These are phyloP conservation scores for Sterna hirundo DNA, from an alignment of 2,113 vertebrate genomes.

Conservation along the genomic window DNA sequence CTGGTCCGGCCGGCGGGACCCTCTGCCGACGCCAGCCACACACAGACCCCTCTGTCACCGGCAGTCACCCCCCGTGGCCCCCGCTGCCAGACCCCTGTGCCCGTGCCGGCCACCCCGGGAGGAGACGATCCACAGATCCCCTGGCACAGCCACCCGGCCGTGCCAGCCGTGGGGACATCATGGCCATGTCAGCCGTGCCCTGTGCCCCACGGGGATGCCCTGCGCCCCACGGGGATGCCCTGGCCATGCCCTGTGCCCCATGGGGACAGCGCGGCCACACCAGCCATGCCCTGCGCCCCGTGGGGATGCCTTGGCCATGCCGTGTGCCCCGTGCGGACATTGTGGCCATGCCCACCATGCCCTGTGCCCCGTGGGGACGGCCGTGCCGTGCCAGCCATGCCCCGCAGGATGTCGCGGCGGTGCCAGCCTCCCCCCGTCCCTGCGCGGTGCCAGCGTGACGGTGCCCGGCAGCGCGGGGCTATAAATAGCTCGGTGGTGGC, in stretches of 20 bases:
- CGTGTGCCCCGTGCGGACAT: not conserved
- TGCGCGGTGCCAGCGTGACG: not conserved
- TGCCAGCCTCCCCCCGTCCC: not conserved
- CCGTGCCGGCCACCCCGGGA: accelerated
- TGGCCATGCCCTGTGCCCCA: not conserved
- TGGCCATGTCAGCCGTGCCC: too few relatives aligned
- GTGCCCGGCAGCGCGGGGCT: not conserved
- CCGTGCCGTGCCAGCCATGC: not conserved
- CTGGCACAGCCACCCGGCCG: not conserved
- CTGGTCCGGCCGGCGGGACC: not conserved
- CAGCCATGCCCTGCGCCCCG: not conserved
- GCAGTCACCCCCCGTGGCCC: not conserved
- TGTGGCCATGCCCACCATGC: accelerated
- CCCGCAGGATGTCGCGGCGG: not conserved
- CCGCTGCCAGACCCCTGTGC: not conserved
- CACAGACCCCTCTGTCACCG: not conserved
- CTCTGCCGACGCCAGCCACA: not conserved
- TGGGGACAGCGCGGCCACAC: too few relatives aligned
- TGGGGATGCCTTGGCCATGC: not conserved
- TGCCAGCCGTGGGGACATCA: too few relatives aligned
- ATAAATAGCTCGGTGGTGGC: conserved; percentile 54
- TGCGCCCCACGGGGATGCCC: too few relatives aligned
- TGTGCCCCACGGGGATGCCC: too few relatives aligned
- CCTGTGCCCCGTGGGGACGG: too few relatives aligned
- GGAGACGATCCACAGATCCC: not conserved